These are phyloP conservation scores for Octonoba sinensis DNA, from an alignment of 2,888 invertebrate species.

Conservation along the genomic window DNA sequence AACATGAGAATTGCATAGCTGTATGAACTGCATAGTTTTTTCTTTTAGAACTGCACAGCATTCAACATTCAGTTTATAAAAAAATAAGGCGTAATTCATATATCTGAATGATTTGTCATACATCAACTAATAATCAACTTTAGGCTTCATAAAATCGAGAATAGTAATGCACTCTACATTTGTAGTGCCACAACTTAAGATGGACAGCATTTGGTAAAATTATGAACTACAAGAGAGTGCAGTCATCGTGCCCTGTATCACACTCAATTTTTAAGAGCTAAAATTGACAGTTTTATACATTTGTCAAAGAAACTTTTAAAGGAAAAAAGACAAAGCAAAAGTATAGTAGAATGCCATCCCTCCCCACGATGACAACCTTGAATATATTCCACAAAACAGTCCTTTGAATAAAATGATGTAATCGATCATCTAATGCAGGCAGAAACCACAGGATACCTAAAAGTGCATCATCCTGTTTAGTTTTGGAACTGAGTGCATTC, in stretches of 20 bases:
- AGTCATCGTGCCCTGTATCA: constrained; percentile 25
- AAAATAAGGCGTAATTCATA: constrained; percentile 11
- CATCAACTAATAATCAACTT: constrained; percentile 2
- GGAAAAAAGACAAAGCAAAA: constrained; percentile 26
- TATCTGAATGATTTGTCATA: not conserved
- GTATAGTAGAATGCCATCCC: constrained; percentile 40
- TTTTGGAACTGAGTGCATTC: constrained; percentile 35
- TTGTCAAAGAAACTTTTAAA: constrained; percentile 13
- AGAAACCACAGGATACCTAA: constrained; percentile 31
- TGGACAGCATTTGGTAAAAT: constrained; percentile 48
- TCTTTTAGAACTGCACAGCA: too few species aligned
- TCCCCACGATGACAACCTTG: constrained; percentile 57
- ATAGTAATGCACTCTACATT: constrained; percentile 7
- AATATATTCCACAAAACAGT: constrained; percentile 32
- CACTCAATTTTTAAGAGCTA: constrained; percentile 12
- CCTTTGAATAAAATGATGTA: constrained; percentile 26
- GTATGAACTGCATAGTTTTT: too few species aligned
- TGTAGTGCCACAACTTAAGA: constrained; percentile 27
- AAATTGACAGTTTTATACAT: constrained; percentile 16
- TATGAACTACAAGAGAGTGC: constrained; percentile 17
- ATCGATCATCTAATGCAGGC: constrained; percentile 35
- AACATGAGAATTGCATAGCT: too few species aligned
- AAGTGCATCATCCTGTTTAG: constrained; percentile 33
- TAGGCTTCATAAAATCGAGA: not conserved
- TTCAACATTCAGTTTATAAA: constrained; percentile 7